Percentiles rank a stretch among this genome's conserved stretches.
Conservation (phyloP, 2,113 vertebrate genomes). For the Tenrec ecaudatus region DNA sequence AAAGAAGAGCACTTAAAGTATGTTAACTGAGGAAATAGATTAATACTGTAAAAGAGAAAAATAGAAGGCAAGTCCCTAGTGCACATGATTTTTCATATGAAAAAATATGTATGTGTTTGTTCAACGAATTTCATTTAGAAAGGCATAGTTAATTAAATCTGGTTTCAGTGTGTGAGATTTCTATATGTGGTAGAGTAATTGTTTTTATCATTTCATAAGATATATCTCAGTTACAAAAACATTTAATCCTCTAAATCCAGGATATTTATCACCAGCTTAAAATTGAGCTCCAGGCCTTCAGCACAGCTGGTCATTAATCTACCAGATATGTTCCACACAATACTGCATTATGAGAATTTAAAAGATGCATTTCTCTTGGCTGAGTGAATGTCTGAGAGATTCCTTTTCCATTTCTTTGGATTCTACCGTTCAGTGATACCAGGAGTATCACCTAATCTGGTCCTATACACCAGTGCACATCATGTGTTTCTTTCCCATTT, state of each 20-base stretch:
- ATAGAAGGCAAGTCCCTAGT: neutral
- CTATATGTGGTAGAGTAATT: slow-evolving; percentile 62
- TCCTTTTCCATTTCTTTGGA: slow-evolving; percentile 21
- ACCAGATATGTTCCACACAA: slow-evolving; percentile 55
- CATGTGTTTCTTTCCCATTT: neutral
- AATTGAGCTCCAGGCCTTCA: slow-evolving; percentile 67
- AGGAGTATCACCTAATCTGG: neutral
- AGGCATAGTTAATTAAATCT: slow-evolving; percentile 74
- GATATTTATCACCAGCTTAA: slow-evolving; percentile 78
- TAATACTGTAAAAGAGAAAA: neutral
- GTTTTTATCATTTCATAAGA: slow-evolving; percentile 75
- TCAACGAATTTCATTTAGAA: slow-evolving; percentile 53
- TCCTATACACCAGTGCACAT: neutral
- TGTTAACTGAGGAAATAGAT: neutral
- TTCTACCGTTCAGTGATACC: neutral
- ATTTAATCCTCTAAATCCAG: slow-evolving; percentile 75
- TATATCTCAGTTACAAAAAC: slow-evolving; percentile 71
- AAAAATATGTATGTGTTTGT: slow-evolving; percentile 46
- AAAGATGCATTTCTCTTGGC: slow-evolving; percentile 69
- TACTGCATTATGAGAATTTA: slow-evolving; percentile 65
- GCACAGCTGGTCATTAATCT: slow-evolving; percentile 77
- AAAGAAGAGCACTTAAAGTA: slow-evolving; percentile 49
- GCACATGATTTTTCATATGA: slow-evolving; percentile 2
- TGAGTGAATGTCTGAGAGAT: slow-evolving; percentile 31
- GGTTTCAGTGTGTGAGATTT: slow-evolving; percentile 46